phyloP scores from a whole-genome alignment of 1,140 invertebrate genomes.

The Hesperophylax magnus region DNA sequence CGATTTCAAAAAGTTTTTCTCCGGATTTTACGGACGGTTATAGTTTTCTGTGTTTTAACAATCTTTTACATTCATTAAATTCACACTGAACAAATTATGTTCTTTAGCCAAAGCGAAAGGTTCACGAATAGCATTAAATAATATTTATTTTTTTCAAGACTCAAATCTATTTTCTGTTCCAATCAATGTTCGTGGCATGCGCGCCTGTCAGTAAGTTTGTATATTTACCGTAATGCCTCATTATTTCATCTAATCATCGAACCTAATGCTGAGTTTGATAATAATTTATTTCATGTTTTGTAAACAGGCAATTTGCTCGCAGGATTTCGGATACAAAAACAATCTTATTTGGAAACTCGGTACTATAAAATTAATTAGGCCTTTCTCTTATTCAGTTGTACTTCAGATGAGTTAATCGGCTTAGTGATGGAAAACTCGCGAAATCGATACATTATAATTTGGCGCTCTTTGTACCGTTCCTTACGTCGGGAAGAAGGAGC shows the following conservation, averaged over 20 bases:
- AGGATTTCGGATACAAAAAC: conserved; percentile 25
- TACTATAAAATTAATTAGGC: conserved; percentile 55
- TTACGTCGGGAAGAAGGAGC: not conserved
- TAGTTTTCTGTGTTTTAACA: no score
- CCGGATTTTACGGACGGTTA: no score
- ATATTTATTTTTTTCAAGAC: no score
- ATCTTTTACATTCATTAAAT: no score
- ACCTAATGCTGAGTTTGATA: conserved; percentile 21
- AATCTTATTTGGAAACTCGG: conserved; percentile 31
- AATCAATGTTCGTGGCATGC: no score
- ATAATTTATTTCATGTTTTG: conserved; percentile 17
- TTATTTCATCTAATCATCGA: conserved; percentile 22
- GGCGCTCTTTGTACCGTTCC: not conserved
- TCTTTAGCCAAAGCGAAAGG: no score
- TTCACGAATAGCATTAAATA: no score
- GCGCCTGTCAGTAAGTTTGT: not conserved
- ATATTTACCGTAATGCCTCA: conserved; percentile 18
- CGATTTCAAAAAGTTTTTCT: no score
- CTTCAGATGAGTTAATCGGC: conserved; percentile 55
- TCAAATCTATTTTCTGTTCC: no score
- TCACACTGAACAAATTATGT: no score
- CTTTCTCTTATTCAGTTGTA: conserved; percentile 49
- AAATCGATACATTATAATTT: conserved; percentile 56
- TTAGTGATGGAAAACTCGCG: conserved; percentile 54
- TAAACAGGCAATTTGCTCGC: conserved; percentile 18